A percentile compares a stretch with the other conserved stretches of the same genome.
Conservation (phyloP, 2,888 invertebrate genomes). For the Prosopocoilus inquinatus region DNA sequence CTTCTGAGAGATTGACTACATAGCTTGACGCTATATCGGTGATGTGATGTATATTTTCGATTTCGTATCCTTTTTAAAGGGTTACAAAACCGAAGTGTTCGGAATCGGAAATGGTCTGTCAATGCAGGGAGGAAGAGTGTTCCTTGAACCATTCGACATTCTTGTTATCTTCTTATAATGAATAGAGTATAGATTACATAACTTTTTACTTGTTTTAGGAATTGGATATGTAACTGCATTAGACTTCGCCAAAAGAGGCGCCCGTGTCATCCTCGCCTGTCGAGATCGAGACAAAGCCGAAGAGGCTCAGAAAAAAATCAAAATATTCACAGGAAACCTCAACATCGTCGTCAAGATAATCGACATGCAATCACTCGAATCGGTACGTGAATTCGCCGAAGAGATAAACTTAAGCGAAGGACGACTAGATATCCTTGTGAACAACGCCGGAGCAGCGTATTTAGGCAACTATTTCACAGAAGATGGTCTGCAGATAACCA, state of each 20-base stretch:
- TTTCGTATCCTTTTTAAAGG: too few relatives aligned
- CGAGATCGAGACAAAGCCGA: conserved; percentile 39
- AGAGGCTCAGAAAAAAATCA: conserved; percentile 29
- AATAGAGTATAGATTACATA: background rate
- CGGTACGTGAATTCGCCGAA: conserved; percentile 60
- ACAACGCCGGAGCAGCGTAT: conserved; percentile 62
- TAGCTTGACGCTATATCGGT: too few relatives aligned
- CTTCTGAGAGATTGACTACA: too few relatives aligned
- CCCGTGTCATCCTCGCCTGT: conserved; percentile 55
- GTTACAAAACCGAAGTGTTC: too few relatives aligned
- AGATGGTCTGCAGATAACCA: conserved; percentile 62
- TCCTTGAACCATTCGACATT: conserved; percentile 4
- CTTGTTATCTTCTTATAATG: conserved; percentile 6
- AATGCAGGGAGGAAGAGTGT: too few relatives aligned
- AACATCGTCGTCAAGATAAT: conserved; percentile 49
- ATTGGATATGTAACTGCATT: conserved; percentile 48
- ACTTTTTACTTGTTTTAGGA: conserved; percentile 35
- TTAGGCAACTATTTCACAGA: conserved; percentile 52
- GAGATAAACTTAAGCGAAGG: conserved; percentile 55
- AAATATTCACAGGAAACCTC: conserved; percentile 37
- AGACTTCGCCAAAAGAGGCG: conserved; percentile 52
- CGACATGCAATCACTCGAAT: conserved; percentile 56
- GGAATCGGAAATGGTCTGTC: background rate
- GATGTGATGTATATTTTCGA: too few relatives aligned
- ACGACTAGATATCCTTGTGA: conserved; percentile 61